Base-by-base conservation (phyloP, 2,113 vertebrate genomes). In the Chaenocephalus aceratus region DNA sequence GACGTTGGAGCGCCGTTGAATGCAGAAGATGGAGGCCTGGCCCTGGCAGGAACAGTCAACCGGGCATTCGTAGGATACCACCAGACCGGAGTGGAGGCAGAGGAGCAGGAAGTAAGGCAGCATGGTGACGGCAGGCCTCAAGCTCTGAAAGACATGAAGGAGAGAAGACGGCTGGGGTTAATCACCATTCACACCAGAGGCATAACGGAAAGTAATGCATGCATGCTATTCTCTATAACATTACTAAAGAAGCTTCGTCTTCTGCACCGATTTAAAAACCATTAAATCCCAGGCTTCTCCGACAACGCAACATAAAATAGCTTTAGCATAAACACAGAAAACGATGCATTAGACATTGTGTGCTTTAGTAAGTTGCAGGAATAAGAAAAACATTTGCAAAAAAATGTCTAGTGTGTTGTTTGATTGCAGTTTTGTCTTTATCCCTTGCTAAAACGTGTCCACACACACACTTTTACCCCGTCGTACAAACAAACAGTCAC, bases 61-160 rank as follows among this genome's bases (percentile, higher is more conserved):
- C 0, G 94, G 95, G 75, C 95, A 96, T 68, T 90, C 78, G 1
- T 54, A 90, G 71, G 87, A 87, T 16, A 79, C 71, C n/a, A 75
- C 85, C 63, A 62, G 12, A 13, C 77, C 89, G 18, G 72, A 80
- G 4, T 88, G 65, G 60, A 94, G 73, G 65, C 93, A 61, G 79
- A 90, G 5, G 59, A 94, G 77, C 23, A 85, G 67, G 41, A 88
- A 54, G 58, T 82, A 73, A 21, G 59, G 80, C 53, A 69, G 49
- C 95, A 95, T 95, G 45, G 54, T 88, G 79, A 70, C 34, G 45
- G 30, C 63, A 54, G 80, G 36, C 18, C 58, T 36, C 5, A 26
- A 66, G 58, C 26, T 85, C 93, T 94, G 83, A 53, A 93, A 91
- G 69, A 86, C 60, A 89, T n/a, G n/a, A 87, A 2, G 53, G 30